Evolutionary conservation across 2,113 vertebrate genomes (phyloP), one percentile per base, ranked within the genome.

Genomic region (Pelmatolapia mariae): DNA sequence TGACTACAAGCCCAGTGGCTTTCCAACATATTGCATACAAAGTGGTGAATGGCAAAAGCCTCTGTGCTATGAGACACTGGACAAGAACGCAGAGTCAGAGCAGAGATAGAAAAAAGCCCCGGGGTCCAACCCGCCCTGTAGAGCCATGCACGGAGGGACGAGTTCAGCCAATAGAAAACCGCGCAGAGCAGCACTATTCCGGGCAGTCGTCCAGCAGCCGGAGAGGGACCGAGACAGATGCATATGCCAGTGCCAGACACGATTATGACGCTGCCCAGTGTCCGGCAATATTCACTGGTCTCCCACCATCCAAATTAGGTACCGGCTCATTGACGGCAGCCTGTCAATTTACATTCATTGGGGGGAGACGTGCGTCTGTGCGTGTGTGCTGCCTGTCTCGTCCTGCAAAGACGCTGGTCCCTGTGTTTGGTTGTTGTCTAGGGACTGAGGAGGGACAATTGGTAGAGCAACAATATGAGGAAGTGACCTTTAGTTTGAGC

Each of bases 131-230:
- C 82, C 54, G 45, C 92, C 86, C 85, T 92, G 90, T 90, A 89
- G 90, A 87, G 12, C 84, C 53, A 95, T 93, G 92, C 93, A 91
- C 45, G 29, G 11, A 6, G 92, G 94, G 94, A 83, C 43, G 3
- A 54, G 78, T 89, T 91, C 81, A 94, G 73, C 88, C 94, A 97
- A 96, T 92, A 85, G 93, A 96, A 97, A 96, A 92, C 83, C 57
- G 93, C 2, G 16, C 92, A 95, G 63, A 92, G 88, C 95, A 95
- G 96, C 96, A 97, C 91, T 94, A 96, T 95, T 96, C 96, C 92
- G 96, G 97, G 97, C 97, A 96, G 89, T 56, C 86, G 56, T 97
- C 96, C 97, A 98, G 93, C 95, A 94, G 95, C 93, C 93, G 79
- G 95, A 94, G 95, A 96, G 95, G 81, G 93, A 95, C 96, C 94